Evolutionary conservation across 2,797 vertebrate species (phyloP), one percentile per base, ranked within the genome.

Genomic region (Synanceia verrucosa): DNA sequence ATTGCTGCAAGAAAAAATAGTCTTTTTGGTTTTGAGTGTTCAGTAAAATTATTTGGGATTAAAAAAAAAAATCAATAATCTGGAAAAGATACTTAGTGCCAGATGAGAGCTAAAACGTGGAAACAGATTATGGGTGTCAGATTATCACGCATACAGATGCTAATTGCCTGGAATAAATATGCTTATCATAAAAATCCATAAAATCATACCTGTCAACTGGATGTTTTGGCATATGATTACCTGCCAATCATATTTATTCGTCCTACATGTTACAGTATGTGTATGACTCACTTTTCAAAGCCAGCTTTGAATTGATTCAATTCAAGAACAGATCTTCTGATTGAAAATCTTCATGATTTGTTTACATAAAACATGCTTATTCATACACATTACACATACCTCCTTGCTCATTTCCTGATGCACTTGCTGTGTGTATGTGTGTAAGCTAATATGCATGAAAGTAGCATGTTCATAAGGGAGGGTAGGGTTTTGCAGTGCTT

Each of bases 221-320:
- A 62, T 46, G 62, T 60, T 71, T 76, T 74, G 50, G 33, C 19
- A 52, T n/a, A 63, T 47, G 60, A 75, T 76, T 70, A 70, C 19
- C 65, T 82, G 79, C 37, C 76, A 80, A 33, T 77, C 81, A 73
- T 60, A 47, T 78, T 56, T 39, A 63, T 52, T 73, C 55, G 39
- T 62, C 19, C 61, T 53, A 67, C 73, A 70, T 53, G 48, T 52
- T 55, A 8, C 56, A 73, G 23, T 16, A 26, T 46, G 52, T 58
- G 10, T 14, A 23, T 6, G 5, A 1, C 26, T 47, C 10, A 9
- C n/a, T 53, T 21, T 44, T 36, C 64, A 68, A 34, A 2, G 14
- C 39, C 59, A 78, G 33, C 53, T 70, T 23, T 9, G 46, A 70
- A 81, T 41, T 50, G 50, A 75, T 78, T 82, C 5, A 44, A 71